Evolutionary conservation across 2,113 vertebrate genomes (phyloP), one percentile per base, ranked within the genome.

Genomic region (Rallus limicola): DNA sequence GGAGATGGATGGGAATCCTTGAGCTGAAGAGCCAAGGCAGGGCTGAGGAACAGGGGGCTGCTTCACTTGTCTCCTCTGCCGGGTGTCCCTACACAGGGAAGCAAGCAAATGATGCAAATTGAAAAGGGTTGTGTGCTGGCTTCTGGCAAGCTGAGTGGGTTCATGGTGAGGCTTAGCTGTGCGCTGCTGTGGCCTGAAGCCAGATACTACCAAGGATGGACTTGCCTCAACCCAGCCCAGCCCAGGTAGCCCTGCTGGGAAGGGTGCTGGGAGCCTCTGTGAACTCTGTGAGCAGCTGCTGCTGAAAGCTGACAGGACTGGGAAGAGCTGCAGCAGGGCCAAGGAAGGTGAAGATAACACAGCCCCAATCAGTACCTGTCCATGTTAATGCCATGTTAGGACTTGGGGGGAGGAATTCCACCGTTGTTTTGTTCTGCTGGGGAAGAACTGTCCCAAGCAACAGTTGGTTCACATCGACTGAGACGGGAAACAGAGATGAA

Each of bases 1-100:
- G 1, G 1, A 29, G 52, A 19, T 26, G 26, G 40, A 0, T 16
- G 16, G 36, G 38, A 53, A 36, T 5, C 34, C 52, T 52, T 4
- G 15, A 28, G 58, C 24, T 2, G 36, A n/a, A 29, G 5, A 31
- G 68, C 13, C 70, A 3, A 6, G n/a, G 48, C 71, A 12, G 44
- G 19, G 52, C 44, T 6, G 16, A 5, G 58, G 55, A 28, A 42
- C 19, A 9, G 36, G 3, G 21, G 4, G 2, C 33, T 5, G 38
- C 59, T 46, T 8, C 2, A 0, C 3, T 1, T 53, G 25, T 33
- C 62, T 68, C 9, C 25, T 14, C 65, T 25, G 55, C 38, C 1
- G 0, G 3, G 1, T 33, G 25, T 5, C 18, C 34, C 69, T 10
- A 0, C 0, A 0, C 75, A 9, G 9, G 48, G 16, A 31, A 13